These are phyloP conservation scores for Chelon auratus DNA, from an alignment of 2,797 vertebrate species.

Conservation along the genomic window DNA sequence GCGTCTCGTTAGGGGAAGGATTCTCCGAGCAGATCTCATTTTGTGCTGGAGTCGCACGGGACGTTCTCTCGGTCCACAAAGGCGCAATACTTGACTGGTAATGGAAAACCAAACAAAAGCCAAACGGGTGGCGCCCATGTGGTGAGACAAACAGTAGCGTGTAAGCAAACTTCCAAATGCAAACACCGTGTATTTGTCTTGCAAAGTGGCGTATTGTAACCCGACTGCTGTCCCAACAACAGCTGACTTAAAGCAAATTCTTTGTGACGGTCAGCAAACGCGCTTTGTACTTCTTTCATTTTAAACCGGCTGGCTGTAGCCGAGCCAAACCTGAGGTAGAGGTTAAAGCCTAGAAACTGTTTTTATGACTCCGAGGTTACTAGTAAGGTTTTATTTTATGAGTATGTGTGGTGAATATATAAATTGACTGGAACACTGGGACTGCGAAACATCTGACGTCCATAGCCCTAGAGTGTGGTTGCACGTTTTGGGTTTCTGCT, in stretches of 20 bases:
- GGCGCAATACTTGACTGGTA: neutral
- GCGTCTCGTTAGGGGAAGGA: too few species aligned
- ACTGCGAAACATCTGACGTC: slow-evolving; percentile 14
- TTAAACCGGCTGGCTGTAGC: neutral
- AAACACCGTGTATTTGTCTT: slow-evolving; percentile 70
- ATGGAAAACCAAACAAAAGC: slow-evolving; percentile 58
- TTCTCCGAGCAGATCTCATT: neutral
- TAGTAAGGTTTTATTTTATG: neutral
- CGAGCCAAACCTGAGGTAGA: neutral
- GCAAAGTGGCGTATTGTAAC: slow-evolving; percentile 43
- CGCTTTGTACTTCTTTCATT: neutral
- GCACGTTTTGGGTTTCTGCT: too few species aligned
- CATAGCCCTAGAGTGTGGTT: too few species aligned
- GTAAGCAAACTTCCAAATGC: slow-evolving; percentile 41
- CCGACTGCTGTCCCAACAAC: neutral
- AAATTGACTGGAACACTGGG: slow-evolving; percentile 3
- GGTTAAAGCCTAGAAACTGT: neutral
- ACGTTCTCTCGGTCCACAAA: neutral
- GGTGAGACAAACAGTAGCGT: slow-evolving; percentile 41
- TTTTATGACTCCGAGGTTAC: neutral
- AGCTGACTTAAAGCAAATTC: neutral
- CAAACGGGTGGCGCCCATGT: slow-evolving; percentile 32
- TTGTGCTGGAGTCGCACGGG: neutral
- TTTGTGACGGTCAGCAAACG: neutral
- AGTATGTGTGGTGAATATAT: neutral